phyloP scores from a whole-genome alignment of 2,113 vertebrate genomes.

The Burhinus bistriatus region DNA sequence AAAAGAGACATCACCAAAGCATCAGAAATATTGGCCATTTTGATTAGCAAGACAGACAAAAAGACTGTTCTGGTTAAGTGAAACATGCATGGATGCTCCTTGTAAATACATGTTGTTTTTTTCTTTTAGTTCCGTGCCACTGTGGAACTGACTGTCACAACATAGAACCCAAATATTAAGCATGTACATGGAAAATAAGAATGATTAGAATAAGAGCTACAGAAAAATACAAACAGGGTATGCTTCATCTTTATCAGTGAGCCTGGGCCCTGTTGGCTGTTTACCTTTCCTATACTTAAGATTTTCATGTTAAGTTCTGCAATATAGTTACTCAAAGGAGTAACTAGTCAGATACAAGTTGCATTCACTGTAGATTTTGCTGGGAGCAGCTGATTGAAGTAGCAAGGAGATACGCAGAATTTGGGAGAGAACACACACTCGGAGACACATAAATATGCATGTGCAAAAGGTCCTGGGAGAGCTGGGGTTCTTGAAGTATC shows the following conservation, averaged over 20 bases:
- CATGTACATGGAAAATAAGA: neutral
- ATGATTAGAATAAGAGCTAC: neutral
- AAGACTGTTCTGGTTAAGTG: neutral
- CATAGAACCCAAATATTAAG: neutral
- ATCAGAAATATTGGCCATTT: neutral
- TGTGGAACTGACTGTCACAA: neutral
- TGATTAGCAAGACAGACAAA: neutral
- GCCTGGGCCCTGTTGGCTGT: neutral
- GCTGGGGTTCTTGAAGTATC: neutral
- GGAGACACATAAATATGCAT: fast-evolving
- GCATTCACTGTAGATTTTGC: neutral
- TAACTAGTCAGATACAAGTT: neutral
- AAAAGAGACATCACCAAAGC: neutral
- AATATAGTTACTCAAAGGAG: neutral
- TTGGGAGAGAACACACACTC: fast-evolving
- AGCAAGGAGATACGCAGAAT: neutral
- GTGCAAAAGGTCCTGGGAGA: neutral
- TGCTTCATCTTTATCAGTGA: neutral
- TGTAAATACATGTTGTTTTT: neutral
- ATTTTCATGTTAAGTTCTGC: neutral
- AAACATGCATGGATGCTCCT: neutral
- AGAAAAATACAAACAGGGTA: neutral
- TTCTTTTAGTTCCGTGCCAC: neutral
- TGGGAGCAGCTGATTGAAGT: neutral
- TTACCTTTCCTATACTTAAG: neutral